Percentiles rank a stretch among this genome's conserved stretches.
These are phyloP conservation scores for Pangasius macronema DNA, from an alignment of 2,797 vertebrate genomes.

Conservation along the genomic window DNA sequence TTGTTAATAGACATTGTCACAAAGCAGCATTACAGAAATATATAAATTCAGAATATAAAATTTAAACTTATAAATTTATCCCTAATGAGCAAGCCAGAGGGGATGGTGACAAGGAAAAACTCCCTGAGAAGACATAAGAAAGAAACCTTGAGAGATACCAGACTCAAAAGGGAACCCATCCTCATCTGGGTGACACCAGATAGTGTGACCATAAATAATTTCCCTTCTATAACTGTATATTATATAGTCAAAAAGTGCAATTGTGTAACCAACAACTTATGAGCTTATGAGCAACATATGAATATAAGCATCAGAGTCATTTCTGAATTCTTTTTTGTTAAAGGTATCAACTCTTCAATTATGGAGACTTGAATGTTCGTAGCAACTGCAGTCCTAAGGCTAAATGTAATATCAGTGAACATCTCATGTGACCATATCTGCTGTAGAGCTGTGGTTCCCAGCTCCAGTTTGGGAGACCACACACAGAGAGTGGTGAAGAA, in stretches of 20 bases:
- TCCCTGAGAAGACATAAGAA: neutral
- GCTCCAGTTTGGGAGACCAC: neutral
- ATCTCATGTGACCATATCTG: neutral
- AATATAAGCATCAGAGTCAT: neutral
- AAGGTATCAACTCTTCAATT: neutral
- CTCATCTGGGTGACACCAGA: neutral
- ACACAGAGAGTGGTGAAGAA: neutral
- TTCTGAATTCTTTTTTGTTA: neutral
- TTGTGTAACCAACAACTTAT: neutral
- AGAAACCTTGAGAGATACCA: neutral
- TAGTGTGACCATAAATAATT: neutral
- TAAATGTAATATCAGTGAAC: neutral
- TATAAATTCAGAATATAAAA: neutral
- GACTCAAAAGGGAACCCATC: neutral
- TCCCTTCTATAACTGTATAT: neutral
- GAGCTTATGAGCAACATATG: neutral
- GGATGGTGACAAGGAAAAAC: neutral
- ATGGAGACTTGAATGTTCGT: neutral
- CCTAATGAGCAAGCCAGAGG: neutral
- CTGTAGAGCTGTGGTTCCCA: neutral
- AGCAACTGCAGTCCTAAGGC: neutral
- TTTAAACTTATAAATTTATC: neutral
- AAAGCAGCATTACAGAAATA: neutral
- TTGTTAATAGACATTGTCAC: neutral
- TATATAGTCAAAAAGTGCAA: neutral